These are phyloP conservation scores for Apamea monoglypha DNA, from an alignment of 2,888 invertebrate genomes.

Conservation along the genomic window DNA sequence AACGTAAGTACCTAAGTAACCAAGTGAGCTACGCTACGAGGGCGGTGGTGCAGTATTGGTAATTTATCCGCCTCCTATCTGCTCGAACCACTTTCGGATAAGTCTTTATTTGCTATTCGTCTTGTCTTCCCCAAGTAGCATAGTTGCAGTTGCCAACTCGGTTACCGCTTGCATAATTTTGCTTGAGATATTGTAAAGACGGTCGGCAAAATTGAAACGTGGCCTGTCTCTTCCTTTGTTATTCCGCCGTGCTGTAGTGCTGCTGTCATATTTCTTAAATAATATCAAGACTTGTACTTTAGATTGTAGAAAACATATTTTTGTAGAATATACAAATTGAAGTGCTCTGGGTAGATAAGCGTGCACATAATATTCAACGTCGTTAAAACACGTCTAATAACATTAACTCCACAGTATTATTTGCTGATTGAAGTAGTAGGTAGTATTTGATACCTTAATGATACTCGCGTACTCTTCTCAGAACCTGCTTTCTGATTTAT, in stretches of 20 bases:
- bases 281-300: constrained; percentile 16
- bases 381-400: background rate
- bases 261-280: constrained; percentile 53
- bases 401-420: background rate
- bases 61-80: constrained; percentile 70
- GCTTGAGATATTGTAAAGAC: constrained; percentile 62
- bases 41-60: constrained; percentile 41
- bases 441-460: background rate
- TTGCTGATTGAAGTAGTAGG: constrained; percentile 1
- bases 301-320: constrained; percentile 15
- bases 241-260: constrained; percentile 23
- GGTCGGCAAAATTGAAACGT: constrained; percentile 62
- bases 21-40: background rate
- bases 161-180: constrained; percentile 64
- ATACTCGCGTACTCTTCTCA: background rate
- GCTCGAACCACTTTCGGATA: constrained; percentile 60
- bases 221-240: constrained; percentile 59
- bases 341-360: constrained; percentile 10
- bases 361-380: constrained; percentile 4
- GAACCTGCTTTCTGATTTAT: constrained; percentile 21
- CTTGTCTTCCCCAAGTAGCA: constrained; percentile 62
- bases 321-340: constrained; percentile 3
- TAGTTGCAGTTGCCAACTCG: constrained; percentile 63
- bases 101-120: constrained; percentile 71
- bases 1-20: constrained; percentile 3